Base-by-base conservation (phyloP, 2,113 vertebrate genomes). In the Leuciscus idus region DNA sequence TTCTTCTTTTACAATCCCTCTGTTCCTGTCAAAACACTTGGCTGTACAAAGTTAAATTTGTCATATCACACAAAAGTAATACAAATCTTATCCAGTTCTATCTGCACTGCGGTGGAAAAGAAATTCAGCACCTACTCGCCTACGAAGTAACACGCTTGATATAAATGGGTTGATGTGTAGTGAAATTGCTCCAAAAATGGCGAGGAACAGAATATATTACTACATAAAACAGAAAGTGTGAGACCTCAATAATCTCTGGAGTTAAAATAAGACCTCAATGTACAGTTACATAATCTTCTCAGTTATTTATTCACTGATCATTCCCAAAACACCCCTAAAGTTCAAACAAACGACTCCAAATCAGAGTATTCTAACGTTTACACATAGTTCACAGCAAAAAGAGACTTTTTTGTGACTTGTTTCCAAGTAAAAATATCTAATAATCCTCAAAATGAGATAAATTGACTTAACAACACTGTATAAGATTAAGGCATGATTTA, bases 1-100 rank as follows among this genome's bases (percentile, higher is more conserved):
- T 26, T 46, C 57, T 43, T 64, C 83, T 75, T 61, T 84, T 66
- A 74, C 43, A 46, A 8, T 26, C 39, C 23, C 26, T n/a, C 55
- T 61, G 77, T 62, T 80, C 23, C 57, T 80, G 12, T 43, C 77
- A 62, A 9, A 80, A 61, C 77, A 80, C 33, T 61, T 80, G 77
- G 23, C 30, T 46, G 33, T 26, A 43, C 57, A 57, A 59, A 61
- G 72, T 26, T 17, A 61, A 43, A 61, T 26, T 62, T 26, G 33
- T 23, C 1, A 9, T 61, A 26, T 43, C 55, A 26, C 52, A 59
- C 50, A 78, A 78, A 43, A 21, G 52, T 52, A 36, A 8, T 59
- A 78, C 50, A 78, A 6, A 78, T 17, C 68, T 26, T 74, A 80
- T 61, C 21, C 2, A 23, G 46, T 17, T 75, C 21, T 75, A 50